Conservation (phyloP, 1,140 invertebrate species). For the Pogonus chalceus region DNA sequence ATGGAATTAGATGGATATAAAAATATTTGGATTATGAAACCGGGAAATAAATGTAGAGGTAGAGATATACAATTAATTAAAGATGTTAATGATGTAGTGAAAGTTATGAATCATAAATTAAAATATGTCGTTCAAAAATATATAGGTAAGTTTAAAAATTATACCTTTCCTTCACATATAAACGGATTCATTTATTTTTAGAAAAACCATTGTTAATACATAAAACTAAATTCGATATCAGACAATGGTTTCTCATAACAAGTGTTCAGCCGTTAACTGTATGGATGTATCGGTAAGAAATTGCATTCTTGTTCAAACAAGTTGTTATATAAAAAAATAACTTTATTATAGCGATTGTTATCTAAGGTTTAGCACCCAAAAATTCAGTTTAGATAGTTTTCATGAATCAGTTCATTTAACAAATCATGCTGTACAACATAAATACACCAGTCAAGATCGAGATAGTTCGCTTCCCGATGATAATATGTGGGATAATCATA, state of each 20-base stretch:
- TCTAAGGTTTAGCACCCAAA: conserved; percentile 84
- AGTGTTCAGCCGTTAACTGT: conserved; percentile 82
- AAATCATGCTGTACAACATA: conserved; percentile 87
- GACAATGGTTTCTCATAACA: conserved; percentile 88
- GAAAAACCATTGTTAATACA: conserved; percentile 77
- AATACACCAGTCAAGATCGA: conserved; percentile 74
- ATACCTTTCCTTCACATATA: conserved; percentile 8
- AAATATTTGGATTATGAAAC: conserved; percentile 94
- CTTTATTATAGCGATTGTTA: conserved; percentile 66
- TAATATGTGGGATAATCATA: conserved; percentile 82
- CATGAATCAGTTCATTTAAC: conserved; percentile 89
- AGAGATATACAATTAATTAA: conserved; percentile 82
- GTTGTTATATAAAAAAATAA: conserved; percentile 3
- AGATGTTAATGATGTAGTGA: conserved; percentile 75
- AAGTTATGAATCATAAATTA: conserved; percentile 49
- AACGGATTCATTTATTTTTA: too few species aligned
- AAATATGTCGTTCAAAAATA: conserved; percentile 90
- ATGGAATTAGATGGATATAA: conserved; percentile 68
- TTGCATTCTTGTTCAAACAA: conserved; percentile 9
- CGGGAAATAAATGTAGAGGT: conserved; percentile 85
- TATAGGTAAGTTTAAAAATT: conserved; percentile 60
- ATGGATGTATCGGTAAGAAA: conserved; percentile 79
- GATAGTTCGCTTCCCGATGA: conserved; percentile 65
- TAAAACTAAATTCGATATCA: conserved; percentile 88
- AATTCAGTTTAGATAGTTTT: conserved; percentile 79